phyloP scores from a whole-genome alignment of 2,113 vertebrate species.

The Propithecus coquereli region DNA sequence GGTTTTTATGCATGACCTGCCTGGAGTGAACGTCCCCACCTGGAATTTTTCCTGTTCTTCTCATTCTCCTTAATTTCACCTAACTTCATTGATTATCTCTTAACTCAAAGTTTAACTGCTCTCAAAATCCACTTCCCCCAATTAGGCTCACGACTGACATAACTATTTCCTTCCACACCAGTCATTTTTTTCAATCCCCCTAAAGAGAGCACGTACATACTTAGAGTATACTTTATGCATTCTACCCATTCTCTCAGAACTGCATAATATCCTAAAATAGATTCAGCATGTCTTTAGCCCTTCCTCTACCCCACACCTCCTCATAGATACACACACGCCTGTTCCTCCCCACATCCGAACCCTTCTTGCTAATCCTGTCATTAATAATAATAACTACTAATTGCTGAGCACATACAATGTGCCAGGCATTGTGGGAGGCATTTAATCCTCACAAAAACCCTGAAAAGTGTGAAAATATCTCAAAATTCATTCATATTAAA shows the following conservation, averaged over 20 bases:
- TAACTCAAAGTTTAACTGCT: neutral
- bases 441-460: neutral
- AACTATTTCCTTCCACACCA: neutral
- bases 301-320: neutral
- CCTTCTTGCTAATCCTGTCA: neutral
- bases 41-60: neutral
- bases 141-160: neutral
- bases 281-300: neutral
- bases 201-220: neutral
- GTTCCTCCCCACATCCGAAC: neutral
- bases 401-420: neutral
- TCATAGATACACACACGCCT: neutral
- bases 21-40: neutral
- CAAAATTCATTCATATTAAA: neutral
- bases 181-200: neutral
- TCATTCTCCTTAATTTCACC: neutral
- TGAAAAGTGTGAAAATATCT: neutral
- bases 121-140: neutral
- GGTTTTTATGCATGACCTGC: neutral
- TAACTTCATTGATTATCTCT: neutral
- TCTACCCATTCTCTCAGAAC: neutral
- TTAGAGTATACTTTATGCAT: neutral
- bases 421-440: neutral
- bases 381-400: neutral
- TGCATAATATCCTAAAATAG: neutral